A percentile compares a stretch with the other conserved stretches of the same genome.
Conservation (phyloP, 2,797 vertebrate species). For the Rhinoraja longicauda region DNA sequence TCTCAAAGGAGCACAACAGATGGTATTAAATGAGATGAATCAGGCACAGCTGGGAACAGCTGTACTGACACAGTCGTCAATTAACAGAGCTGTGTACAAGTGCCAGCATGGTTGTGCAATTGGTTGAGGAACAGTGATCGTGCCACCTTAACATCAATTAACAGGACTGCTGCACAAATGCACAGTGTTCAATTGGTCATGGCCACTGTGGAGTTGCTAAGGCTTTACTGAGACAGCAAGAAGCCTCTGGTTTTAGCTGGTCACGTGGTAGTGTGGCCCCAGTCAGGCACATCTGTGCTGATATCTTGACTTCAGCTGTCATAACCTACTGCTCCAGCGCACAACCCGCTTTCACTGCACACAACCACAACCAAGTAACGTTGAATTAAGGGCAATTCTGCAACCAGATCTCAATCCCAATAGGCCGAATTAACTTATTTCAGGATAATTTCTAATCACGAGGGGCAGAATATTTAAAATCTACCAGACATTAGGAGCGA, state of each 20-base stretch:
- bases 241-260: not conserved
- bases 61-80: not conserved
- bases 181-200: not conserved
- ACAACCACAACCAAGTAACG: no score
- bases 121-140: not conserved
- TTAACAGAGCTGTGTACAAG: not conserved
- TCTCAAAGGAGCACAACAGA: not conserved
- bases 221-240: no score
- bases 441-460: no score
- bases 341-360: no score
- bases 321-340: no score
- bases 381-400: no score
- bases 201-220: not conserved
- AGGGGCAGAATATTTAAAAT: no score
- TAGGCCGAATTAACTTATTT: no score
- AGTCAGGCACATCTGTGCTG: not conserved
- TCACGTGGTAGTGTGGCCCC: not conserved
- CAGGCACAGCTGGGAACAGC: not conserved
- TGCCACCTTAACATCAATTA: not conserved
- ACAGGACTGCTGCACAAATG: not conserved
- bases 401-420: no score
- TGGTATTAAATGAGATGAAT: not conserved
- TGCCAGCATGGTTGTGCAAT: no score
- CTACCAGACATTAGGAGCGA: no score
- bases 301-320: not conserved